Evolutionary conservation across 2,888 invertebrate genomes (phyloP).

Genomic region (Sclerodermus sp.): DNA sequence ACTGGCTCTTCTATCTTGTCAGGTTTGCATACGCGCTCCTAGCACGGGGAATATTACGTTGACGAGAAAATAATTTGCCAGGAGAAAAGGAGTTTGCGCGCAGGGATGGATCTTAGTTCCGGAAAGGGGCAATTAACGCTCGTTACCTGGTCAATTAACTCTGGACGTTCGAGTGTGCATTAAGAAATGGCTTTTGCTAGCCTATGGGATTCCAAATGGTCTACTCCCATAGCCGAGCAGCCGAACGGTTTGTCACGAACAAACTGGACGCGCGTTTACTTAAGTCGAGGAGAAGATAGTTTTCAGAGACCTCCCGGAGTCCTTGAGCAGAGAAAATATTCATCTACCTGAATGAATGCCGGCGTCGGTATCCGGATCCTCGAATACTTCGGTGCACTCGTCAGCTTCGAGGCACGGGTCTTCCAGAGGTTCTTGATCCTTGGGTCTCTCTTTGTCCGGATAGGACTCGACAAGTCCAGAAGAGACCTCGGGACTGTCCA

Average conservation of each 20-base stretch:
- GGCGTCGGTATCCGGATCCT: slow-evolving; percentile 68
- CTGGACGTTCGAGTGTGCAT: no score
- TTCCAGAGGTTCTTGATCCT: slow-evolving; percentile 43
- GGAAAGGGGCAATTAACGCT: slow-evolving; percentile 24
- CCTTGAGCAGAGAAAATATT: no score
- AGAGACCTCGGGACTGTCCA: slow-evolving; percentile 25
- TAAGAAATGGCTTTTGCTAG: no score
- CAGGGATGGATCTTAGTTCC: background rate
- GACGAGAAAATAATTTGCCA: background rate
- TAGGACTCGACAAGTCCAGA: slow-evolving; percentile 48
- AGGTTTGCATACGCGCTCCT: background rate
- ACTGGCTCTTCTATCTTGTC: no score
- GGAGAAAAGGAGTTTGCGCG: no score
- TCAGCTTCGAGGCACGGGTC: slow-evolving; percentile 53
- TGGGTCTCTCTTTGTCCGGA: slow-evolving; percentile 57
- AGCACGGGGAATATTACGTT: background rate
- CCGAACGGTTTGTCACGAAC: no score
- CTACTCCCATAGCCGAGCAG: no score
- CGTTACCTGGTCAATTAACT: slow-evolving; percentile 10
- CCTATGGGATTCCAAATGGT: no score
- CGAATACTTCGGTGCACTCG: slow-evolving; percentile 49
- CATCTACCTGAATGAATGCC: slow-evolving; percentile 69
- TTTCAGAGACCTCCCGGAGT: no score
- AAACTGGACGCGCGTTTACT: no score
- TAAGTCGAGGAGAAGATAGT: no score